A percentile compares a stretch with the other conserved stretches of the same genome.
These are phyloP conservation scores for Acromyrmex charruanus DNA, from an alignment of 1,140 invertebrate species.

Conservation along the genomic window DNA sequence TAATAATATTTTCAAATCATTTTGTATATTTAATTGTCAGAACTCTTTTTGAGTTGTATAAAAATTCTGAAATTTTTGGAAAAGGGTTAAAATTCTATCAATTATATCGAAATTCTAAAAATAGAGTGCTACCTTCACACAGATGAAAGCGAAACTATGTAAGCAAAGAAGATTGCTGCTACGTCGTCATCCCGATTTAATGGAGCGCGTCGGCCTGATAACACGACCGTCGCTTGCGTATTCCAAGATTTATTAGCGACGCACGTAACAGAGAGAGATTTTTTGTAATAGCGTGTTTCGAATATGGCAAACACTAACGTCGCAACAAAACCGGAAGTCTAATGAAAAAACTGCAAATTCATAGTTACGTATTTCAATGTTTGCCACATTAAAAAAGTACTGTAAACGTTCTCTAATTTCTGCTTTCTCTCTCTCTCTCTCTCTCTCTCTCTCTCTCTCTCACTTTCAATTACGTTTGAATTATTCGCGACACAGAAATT, in stretches of 20 bases:
- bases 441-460: not conserved
- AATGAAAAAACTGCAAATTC: not conserved
- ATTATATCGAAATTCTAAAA: constrained; percentile 1
- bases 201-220: constrained; percentile 74
- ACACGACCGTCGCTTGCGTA: constrained; percentile 42
- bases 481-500: constrained; percentile 55
- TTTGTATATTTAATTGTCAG: not conserved
- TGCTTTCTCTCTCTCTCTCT: too few species aligned
- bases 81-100: not conserved
- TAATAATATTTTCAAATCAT: not conserved
- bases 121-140: not conserved
- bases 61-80: not conserved
- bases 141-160: constrained; percentile 15
- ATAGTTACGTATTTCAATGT: not conserved
- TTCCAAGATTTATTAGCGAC: constrained; percentile 73
- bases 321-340: not conserved
- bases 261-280: not conserved
- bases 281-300: constrained; percentile 28
- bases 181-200: constrained; percentile 68
- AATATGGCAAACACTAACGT: constrained; percentile 14
- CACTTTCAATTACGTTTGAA: constrained; percentile 34
- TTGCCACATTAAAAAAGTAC: not conserved
- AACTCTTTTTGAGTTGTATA: not conserved
- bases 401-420: not conserved
- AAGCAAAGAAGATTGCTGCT: constrained; percentile 10